A percentile compares a stretch with the other conserved stretches of the same genome.
phyloP scores from a whole-genome alignment of 2,888 invertebrate species.

The Brassicogethes aeneus region DNA sequence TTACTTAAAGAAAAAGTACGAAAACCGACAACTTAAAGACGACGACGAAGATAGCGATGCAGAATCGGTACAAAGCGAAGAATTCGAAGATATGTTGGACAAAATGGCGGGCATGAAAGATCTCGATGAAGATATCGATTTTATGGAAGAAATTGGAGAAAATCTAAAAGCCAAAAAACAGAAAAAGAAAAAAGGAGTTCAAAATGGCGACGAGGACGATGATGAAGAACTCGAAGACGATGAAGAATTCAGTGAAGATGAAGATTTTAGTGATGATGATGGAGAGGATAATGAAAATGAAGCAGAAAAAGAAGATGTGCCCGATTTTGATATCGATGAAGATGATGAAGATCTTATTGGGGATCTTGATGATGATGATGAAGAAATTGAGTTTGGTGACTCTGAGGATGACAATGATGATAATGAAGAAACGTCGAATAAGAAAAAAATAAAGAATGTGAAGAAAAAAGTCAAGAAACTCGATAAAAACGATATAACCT shows the following conservation, averaged over 20 bases:
- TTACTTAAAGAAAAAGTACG: constrained; percentile 48
- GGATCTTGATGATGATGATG: constrained; percentile 44
- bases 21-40: constrained; percentile 36
- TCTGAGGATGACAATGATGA: constrained; percentile 38
- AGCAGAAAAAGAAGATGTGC: constrained; percentile 8
- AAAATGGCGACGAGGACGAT: constrained; percentile 7
- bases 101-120: constrained; percentile 42
- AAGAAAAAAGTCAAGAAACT: constrained; percentile 23
- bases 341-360: constrained; percentile 43
- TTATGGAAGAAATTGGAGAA: constrained; percentile 54
- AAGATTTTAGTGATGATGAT: constrained; percentile 20
- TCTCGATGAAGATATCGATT: constrained; percentile 56
- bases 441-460: constrained; percentile 10
- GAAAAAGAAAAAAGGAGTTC: constrained; percentile 11
- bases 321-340: constrained; percentile 18
- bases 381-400: constrained; percentile 12
- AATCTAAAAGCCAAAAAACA: constrained; percentile 23
- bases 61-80: constrained; percentile 69
- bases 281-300: constrained; percentile 22
- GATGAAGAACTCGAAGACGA: constrained; percentile 14
- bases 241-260: constrained; percentile 15
- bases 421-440: constrained; percentile 29
- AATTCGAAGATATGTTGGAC: constrained; percentile 63
- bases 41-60: constrained; percentile 52
- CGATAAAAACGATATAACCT: constrained; percentile 44